A percentile compares a stretch with the other conserved stretches of the same genome.
These are phyloP conservation scores for Diarsia dahlii DNA, from an alignment of 2,888 invertebrate genomes.

Conservation along the genomic window DNA sequence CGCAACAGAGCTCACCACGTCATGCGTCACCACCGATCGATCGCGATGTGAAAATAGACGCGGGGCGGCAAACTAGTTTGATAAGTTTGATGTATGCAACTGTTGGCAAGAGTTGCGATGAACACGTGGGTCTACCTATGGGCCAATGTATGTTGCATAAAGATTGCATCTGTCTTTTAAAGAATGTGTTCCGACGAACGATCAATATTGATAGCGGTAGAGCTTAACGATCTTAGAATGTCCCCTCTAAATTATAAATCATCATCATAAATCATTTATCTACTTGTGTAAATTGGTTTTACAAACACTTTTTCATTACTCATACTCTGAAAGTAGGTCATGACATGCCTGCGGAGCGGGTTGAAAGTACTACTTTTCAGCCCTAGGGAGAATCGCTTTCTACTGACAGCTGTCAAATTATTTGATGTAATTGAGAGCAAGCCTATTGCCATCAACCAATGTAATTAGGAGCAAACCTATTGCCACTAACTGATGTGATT, in stretches of 20 bases:
- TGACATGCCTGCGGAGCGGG: no score
- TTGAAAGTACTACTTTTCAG: no score
- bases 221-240: neutral
- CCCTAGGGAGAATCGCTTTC: no score
- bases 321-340: no score
- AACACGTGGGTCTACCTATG: neutral
- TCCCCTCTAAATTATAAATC: neutral
- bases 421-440: no score
- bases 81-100: conserved; percentile 24
- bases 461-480: no score
- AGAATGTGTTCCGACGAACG: neutral
- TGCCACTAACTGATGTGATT: no score
- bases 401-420: no score
- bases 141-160: neutral
- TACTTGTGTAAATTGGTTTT: no score
- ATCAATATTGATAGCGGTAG: neutral
- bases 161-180: neutral
- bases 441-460: no score
- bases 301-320: no score
- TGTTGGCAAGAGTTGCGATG: conserved; percentile 15
- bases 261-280: no score
- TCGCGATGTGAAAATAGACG: conserved; percentile 50
- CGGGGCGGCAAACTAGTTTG: conserved; percentile 1
- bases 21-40: conserved; percentile 56
- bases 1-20: conserved; percentile 23